Base-by-base conservation (phyloP, 2,113 vertebrate species). In the Climacteris rufus region DNA sequence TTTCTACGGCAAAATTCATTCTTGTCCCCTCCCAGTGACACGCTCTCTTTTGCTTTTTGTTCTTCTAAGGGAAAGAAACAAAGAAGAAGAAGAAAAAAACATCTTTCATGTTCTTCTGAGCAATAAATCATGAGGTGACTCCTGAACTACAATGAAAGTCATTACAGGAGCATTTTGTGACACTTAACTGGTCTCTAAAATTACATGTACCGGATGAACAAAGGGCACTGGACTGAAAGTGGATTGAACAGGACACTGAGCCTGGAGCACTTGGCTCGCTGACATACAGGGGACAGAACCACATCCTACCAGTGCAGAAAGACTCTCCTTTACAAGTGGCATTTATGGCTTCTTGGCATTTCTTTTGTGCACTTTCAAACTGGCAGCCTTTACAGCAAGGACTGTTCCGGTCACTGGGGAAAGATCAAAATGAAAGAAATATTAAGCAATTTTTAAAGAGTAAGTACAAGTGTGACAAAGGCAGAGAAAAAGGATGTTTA, bases 241-340 rank as follows among this genome's bases (percentile, higher is more conserved):
- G 7, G 52, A 23, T 12, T 2, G n/a, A 80, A 35, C 17, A 60
- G 75, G 65, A 74, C 56, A 37, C 23, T 28, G 44, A 64, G 92
- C 81, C 85, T 69, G 72, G 7, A 94, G 91, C 64, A 1, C 40
- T 86, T 35, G 56, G 74, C 87, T 44, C 30, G 22, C 31, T 94
- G 81, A 87, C 3, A 6, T 11, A 47, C 17, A 40, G n/a, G 56
- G 40, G 50, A 86, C 61, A 83, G 49, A 54, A 44, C 16, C 65
- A 54, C 3, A 4, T 66, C 97, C 92, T 96, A 99, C 99, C 99
- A 97, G 99, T 99, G 97, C 99, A 99, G 33, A 95, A 98, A 7
- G 99, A 99, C 64, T 96, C 98, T 94, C 98, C 99, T 98, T 99
- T 99, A 93, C 99, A 99, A 71, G 99, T 99, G 13, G 99, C 99